Evolutionary conservation across 2,113 vertebrate species (phyloP), one percentile per base, ranked within the genome.

Genomic region (Rhinolophus ferrumequinum): DNA sequence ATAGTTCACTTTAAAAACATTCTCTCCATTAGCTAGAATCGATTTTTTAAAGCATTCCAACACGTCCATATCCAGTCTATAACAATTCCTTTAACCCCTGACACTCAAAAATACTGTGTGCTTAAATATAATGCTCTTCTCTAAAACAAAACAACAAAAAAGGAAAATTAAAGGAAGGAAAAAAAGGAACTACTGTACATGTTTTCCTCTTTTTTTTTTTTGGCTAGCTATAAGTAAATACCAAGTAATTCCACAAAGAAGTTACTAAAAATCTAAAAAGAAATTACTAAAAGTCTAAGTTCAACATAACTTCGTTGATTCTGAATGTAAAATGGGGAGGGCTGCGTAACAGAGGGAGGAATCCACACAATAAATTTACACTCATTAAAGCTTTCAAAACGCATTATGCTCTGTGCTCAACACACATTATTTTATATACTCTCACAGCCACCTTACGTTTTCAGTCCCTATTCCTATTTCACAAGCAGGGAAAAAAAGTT

Each of bases 1-100:
- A 87, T 64, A 79, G 80, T 88, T 97, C 97, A 97, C 96, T 98
- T 97, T 80, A 88, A 98, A 98, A 98, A 97, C 95, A 95, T 94
- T 98, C 97, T 97, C 96, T 98, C 97, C 98, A 98, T 98, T 98
- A 98, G 98, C 73, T 88, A 35, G 72, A 95, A 98, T 98, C 3
- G 41, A 98, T 98, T 98, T 95, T 88, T 95, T 97, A 97, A 97
- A 98, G 97, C 96, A 97, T 98, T 97, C 96, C 93, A 97, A 98
- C 97, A 96, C 38, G 6, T 81, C 95, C 94, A 97, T 92, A 97
- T 97, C 75, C 85, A 97, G 77, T 60, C 82, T 92, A 30, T 66
- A 97, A 91, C 38, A 4, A 35, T 94, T 97, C 54, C 73, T 95
- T 98, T 98, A 98, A 97, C 97, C 94, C 96, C 69, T 97, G 96